phyloP scores from a whole-genome alignment of 2,797 vertebrate genomes.

The Echiichthys vipera region DNA sequence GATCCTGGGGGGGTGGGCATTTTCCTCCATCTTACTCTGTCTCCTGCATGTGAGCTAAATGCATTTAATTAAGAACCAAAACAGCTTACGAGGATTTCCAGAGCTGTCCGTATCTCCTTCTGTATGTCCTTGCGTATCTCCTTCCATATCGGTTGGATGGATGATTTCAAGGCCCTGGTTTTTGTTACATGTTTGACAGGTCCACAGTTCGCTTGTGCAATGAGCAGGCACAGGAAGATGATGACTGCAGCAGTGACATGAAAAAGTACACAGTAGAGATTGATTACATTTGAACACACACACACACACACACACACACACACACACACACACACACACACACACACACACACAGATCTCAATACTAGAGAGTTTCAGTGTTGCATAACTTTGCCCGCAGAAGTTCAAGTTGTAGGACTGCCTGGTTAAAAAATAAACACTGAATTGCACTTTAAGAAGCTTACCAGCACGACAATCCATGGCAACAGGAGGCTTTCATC shows the following conservation, averaged over 20 bases:
- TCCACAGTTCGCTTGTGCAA: neutral
- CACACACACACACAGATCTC: too few relatives aligned
- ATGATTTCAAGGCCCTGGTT: fast-evolving
- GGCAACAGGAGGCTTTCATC: neutral
- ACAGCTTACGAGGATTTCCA: neutral
- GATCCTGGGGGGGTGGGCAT: too few relatives aligned
- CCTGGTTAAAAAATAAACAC: neutral
- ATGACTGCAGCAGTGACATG: constrained; percentile 12
- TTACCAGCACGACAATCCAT: constrained; percentile 59
- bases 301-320: too few relatives aligned
- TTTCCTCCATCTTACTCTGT: too few relatives aligned
- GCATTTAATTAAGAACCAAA: neutral
- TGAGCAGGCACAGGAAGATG: constrained; percentile 35
- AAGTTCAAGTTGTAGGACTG: neutral
- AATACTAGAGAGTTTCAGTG: neutral
- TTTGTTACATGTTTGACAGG: fast-evolving
- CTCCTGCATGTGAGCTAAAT: too few relatives aligned
- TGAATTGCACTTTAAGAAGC: neutral
- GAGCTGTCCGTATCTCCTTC: fast-evolving
- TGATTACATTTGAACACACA: neutral
- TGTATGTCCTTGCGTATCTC: fast-evolving
- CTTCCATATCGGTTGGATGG: fast-evolving
- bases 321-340: too few relatives aligned
- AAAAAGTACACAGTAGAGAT: constrained; percentile 7
- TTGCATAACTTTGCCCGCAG: constrained; percentile 13